A percentile compares a stretch with the other conserved stretches of the same genome.
Evolutionary conservation across 1,140 invertebrate species (phyloP).

Genomic region (Drosophila sulfurigaster): DNA sequence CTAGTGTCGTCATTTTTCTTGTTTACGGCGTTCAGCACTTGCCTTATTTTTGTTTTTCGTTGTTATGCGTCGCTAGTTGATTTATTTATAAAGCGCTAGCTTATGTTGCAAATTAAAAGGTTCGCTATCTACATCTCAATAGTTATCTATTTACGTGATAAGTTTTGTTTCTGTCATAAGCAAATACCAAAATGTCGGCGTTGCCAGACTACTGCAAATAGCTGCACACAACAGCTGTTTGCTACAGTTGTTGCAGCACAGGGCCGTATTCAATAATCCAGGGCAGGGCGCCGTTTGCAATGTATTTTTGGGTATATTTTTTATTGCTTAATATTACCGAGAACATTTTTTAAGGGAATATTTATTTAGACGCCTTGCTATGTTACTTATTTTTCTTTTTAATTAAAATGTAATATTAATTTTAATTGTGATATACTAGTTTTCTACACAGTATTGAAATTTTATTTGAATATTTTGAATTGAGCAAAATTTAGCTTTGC

Average conservation of each 20-base stretch:
- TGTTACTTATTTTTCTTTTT: too few species aligned
- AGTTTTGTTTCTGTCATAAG: constrained; percentile 5
- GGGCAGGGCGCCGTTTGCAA: too few species aligned
- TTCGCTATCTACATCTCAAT: constrained; percentile 16
- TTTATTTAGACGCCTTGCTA: too few species aligned
- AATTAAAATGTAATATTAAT: too few species aligned
- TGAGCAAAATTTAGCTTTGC: constrained; percentile 1
- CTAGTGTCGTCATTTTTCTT: too few species aligned
- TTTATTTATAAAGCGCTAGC: not conserved
- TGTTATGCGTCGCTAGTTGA: not conserved
- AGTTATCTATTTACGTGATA: constrained; percentile 16
- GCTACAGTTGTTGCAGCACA: not conserved
- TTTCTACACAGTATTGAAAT: too few species aligned
- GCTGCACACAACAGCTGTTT: not conserved
- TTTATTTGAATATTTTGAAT: not conserved
- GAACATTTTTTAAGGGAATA: too few species aligned
- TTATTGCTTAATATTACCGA: too few species aligned
- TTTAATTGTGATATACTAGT: too few species aligned
- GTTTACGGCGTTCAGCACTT: too few species aligned
- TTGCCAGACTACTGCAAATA: not conserved
- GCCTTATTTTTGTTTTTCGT: not conserved
- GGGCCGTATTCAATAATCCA: too few species aligned
- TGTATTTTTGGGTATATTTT: too few species aligned
- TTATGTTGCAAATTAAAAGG: constrained; percentile 15
- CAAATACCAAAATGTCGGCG: not conserved